Conservation (phyloP, 1,140 invertebrate species). For the Tetramorium alpestre region DNA sequence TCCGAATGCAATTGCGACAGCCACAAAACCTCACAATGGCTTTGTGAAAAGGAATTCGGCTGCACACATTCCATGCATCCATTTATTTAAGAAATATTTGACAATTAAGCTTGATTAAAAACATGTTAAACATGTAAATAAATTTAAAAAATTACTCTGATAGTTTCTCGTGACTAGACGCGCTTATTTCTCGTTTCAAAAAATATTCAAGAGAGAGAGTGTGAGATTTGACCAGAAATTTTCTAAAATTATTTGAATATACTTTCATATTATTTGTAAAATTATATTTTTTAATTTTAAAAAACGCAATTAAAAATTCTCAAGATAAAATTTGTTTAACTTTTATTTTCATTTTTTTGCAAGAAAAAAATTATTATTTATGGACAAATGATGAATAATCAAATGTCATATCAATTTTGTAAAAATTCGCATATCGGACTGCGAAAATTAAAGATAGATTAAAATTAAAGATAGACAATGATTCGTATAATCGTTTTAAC, state of each 20-base stretch:
- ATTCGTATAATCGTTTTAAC: not conserved
- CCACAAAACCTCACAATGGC: not conserved
- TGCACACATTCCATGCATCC: not conserved
- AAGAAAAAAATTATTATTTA: no score
- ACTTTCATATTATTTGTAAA: not conserved
- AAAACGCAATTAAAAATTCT: no score
- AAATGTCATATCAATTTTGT: no score
- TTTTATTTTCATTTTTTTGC: no score
- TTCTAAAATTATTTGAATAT: not conserved
- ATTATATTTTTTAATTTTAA: not conserved
- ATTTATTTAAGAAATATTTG: slow-evolving; percentile 14
- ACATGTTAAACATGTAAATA: not conserved
- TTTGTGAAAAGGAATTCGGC: not conserved
- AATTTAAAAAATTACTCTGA: not conserved
- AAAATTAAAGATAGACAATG: no score
- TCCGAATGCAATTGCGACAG: slow-evolving; percentile 9
- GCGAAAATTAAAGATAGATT: no score
- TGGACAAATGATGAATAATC: no score
- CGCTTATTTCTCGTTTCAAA: not conserved
- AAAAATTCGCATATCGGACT: no score
- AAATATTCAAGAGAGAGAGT: not conserved
- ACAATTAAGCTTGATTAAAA: not conserved
- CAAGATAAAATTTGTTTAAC: no score
- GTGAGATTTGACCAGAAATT: no score
- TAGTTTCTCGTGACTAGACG: not conserved